Evolutionary conservation across 2,113 vertebrate species (phyloP).

Genomic region (Hippoglossus stenolepis): DNA sequence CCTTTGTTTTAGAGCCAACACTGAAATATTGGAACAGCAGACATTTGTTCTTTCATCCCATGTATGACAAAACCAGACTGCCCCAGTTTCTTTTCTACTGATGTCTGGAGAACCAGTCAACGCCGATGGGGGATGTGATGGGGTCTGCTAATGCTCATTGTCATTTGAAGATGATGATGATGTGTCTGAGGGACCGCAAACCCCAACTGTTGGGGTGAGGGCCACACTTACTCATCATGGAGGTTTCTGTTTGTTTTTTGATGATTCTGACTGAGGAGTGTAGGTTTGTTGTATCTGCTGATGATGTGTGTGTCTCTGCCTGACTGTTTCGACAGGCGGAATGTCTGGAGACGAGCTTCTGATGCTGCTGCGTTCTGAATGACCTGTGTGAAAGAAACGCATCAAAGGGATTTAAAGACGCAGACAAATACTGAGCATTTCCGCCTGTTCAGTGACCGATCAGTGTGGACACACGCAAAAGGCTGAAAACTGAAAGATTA

Average conservation of each 20-base stretch:
- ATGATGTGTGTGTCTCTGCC: neutral
- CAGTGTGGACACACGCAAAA: slow-evolving; percentile 12
- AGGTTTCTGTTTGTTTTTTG: slow-evolving; percentile 5
- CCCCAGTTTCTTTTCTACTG: slow-evolving; percentile 80
- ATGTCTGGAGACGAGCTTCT: neutral
- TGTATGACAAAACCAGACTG: slow-evolving; percentile 80
- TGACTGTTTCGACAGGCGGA: neutral
- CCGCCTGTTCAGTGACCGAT: slow-evolving; percentile 8
- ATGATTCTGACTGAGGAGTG: slow-evolving; percentile 5
- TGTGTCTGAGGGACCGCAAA: slow-evolving; percentile 44
- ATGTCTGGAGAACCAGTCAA: slow-evolving; percentile 84
- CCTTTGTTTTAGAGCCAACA: slow-evolving; percentile 62
- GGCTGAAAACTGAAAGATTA: slow-evolving; percentile 49
- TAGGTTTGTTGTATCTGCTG: neutral
- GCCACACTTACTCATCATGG: neutral
- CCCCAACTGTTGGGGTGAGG: neutral
- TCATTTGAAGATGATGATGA: neutral
- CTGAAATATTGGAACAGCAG: neutral
- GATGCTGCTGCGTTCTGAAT: slow-evolving; percentile 1
- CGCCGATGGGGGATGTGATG: slow-evolving; percentile 40
- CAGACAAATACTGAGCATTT: neutral
- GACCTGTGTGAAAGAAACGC: neutral
- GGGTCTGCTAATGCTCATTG: slow-evolving; percentile 5
- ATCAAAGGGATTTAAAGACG: slow-evolving; percentile 4
- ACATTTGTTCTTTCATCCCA: slow-evolving; percentile 66